Conservation (phyloP, 2,888 invertebrate species). For the Stenodera caucasica region DNA sequence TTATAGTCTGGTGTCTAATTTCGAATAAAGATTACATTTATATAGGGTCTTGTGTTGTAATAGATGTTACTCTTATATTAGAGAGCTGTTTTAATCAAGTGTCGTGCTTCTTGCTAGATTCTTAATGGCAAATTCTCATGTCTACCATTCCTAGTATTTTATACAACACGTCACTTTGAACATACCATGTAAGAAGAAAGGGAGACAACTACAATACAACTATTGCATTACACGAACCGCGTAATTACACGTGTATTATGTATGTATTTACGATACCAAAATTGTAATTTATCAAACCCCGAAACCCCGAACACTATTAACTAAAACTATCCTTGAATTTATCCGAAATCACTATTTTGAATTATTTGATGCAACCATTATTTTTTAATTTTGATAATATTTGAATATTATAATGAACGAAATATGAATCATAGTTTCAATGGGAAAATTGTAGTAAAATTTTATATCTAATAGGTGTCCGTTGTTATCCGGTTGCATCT, state of each 20-base stretch:
- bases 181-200: not conserved
- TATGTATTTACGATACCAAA: constrained; percentile 5
- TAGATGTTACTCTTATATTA: constrained; percentile 46
- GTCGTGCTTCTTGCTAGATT: constrained; percentile 46
- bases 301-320: not conserved
- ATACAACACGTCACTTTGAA: constrained; percentile 31
- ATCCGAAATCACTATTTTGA: not conserved
- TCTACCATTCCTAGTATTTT: constrained; percentile 31
- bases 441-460: too few species aligned
- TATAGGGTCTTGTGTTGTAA: constrained; percentile 39
- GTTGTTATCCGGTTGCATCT: not conserved
- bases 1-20: constrained; percentile 42
- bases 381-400: not conserved
- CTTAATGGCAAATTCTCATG: constrained; percentile 51
- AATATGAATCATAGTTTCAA: not conserved
- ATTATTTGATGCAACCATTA: not conserved
- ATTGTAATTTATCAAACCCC: constrained; percentile 2
- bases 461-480: too few species aligned
- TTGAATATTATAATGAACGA: not conserved
- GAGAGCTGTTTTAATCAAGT: constrained; percentile 49
- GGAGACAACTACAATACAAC: not conserved
- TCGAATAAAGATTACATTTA: constrained; percentile 46
- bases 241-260: constrained; percentile 22
- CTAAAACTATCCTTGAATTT: not conserved
- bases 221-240: constrained; percentile 17